A percentile compares a stretch with the other conserved stretches of the same genome.
Evolutionary conservation across 2,888 invertebrate species (phyloP).

Genomic region (Plemyria rubiginata): DNA sequence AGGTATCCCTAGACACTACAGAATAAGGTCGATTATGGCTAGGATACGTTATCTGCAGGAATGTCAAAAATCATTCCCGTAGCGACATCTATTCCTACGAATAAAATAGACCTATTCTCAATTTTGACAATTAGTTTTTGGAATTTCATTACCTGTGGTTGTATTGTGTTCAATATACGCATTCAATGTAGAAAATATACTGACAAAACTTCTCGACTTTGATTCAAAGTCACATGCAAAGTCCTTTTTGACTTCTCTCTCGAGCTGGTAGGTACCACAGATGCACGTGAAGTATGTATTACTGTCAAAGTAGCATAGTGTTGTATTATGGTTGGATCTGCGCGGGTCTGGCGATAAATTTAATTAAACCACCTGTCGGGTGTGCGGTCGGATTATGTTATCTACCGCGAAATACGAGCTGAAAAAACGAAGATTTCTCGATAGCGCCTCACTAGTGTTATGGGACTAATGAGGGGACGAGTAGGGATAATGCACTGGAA

Average conservation of each 20-base stretch:
- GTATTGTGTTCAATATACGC: too few species aligned
- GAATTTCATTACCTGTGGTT: too few species aligned
- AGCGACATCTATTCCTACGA: too few species aligned
- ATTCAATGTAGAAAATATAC: not conserved
- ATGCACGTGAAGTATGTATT: not conserved
- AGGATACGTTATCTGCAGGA: too few species aligned
- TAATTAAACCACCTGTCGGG: constrained; percentile 68
- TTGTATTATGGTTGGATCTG: constrained; percentile 43
- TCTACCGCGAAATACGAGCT: constrained; percentile 58
- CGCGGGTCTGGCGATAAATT: constrained; percentile 64
- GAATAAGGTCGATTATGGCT: too few species aligned
- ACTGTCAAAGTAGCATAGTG: constrained; percentile 5
- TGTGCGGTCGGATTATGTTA: constrained; percentile 60
- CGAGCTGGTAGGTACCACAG: not conserved
- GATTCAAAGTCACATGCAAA: too few species aligned
- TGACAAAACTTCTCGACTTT: too few species aligned
- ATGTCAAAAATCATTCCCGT: too few species aligned
- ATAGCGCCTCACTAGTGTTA: constrained; percentile 34
- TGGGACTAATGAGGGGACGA: constrained; percentile 27
- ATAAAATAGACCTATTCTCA: too few species aligned
- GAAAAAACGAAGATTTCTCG: constrained; percentile 39
- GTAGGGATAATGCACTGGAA: not conserved
- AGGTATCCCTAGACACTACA: too few species aligned
- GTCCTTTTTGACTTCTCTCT: not conserved
- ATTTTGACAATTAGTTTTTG: too few species aligned